Evolutionary conservation across 37 sponge, comb jelly and placozoan species (phyloP), one percentile per base, ranked within the genome.

Genomic region (Tethya wilhelma): DNA sequence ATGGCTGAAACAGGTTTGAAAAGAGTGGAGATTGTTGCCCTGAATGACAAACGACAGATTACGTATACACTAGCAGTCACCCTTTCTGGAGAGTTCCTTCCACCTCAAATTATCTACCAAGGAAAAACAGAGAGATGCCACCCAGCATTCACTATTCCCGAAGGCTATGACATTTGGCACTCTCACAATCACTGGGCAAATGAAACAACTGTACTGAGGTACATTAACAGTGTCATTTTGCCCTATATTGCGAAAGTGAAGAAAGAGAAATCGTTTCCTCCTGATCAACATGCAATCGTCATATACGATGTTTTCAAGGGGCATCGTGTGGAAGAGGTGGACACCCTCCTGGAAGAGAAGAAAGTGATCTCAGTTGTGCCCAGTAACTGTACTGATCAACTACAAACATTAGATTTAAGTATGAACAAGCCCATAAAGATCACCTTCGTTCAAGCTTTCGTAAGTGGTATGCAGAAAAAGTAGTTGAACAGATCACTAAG

Each of bases 371-470:
- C 36, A 56, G 59, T 81, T 44, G 65, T 88, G 1, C 89, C 83
- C 5, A 65, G 75, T 29, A 75, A 67, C 36, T 76, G 78, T 34
- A 88, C 89, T 44, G 89, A 74, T 38, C 59, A 64, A 33, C 36
- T 88, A 2, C 89, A 88, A 67, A 83, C 89, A 28, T 25, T 88
- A n/a, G 89, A 82, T 55, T 2, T 88, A 1, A 43, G 72, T 31
- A 44, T 88, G 1, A 88, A 88, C 42, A 74, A 88, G 40, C 83
- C 82, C 9, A 1, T 81, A 88, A 81, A 55, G 82, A 74, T 29
- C 33, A 65, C 20, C 33, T 88, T 59, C 74, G 58, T 7, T 33
- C n/a, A 58, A 1, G 68, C 23, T 88, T 88, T 74, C 53, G 37
- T 30, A 38, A 19, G 28, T 88, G 83, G 89, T 88, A 88, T 69